Evolutionary conservation across 1,140 invertebrate species (phyloP), one percentile per base, ranked within the genome.

Genomic region (Drosophila lini): DNA sequence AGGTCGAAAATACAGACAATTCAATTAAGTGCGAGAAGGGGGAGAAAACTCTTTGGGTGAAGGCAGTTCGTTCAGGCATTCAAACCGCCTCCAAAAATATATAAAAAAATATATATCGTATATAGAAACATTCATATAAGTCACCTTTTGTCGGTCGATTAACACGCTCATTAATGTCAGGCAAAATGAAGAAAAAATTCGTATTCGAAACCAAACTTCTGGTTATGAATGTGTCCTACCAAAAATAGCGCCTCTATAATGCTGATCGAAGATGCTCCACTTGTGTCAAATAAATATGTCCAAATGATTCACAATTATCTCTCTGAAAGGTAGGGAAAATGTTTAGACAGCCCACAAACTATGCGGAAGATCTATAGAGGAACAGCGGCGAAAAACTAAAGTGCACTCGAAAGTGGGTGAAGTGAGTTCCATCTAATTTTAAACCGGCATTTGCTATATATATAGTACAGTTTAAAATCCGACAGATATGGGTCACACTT

Each of bases 161-260:
- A 80, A 83, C 68, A 78, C 63, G 48, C 45, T 75, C 84, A 83
- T 88, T 88, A 83, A 89, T 89, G 84, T 80, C 83, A 80, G 55
- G 58, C 16, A 15, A 50, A 22, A 69, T 48, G 64, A 19, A 52
- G 41, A 55, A 55, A 47, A 48, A 28, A 28, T 28, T 28, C 25
- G 41, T 16, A 56, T 40, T 28, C 55, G 44, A 9, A 36, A 34
- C 28, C 52, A 80, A 28, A 77, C 56, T 77, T 77, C n/a, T 59
- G 69, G 65, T 50, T 73, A 73, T 73, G 53, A 78, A 78, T 78
- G 75, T 78, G 25, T 32, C 22, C 31, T 38, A 16, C 45, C 44
- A 56, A 63, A 74, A 68, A 75, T 62, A 83, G 57, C 22, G 1
- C 1, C 6, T 31, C 65, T 50, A 59, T 70, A 78, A 69, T 45